Evolutionary conservation across 2,888 invertebrate genomes (phyloP), one percentile per base, ranked within the genome.

Genomic region (Himalopsyche anomala): DNA sequence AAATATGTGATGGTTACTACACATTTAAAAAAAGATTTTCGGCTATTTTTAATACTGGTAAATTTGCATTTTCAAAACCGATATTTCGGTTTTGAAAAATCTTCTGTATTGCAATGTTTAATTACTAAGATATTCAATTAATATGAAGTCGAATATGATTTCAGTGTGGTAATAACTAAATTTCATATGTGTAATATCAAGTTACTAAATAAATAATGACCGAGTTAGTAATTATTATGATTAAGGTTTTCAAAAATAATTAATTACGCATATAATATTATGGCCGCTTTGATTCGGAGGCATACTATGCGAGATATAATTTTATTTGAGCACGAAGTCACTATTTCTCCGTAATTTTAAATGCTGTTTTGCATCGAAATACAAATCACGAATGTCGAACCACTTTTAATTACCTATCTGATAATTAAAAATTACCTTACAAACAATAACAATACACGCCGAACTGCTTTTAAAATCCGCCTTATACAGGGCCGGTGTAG

Each of bases 391-490:
- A 74, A 74, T 38, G 74, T 74, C 74, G 74, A 74, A 36, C 74
- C 74, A 38, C 36, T 74, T 74, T 74, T 74, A 74, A 74, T 74
- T 74, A 74, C 12, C 74, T 74, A 36, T 36, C 36, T 36, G 74
- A 74, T 74, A 74, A 74, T 74, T 74, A 74, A 74, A 74, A 74
- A 36, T 74, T 28, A 74, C 74, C 74, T 74, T 28, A 74, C 74
- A 38, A 74, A 74, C 74, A 74, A 36, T 36, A 28, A 62, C 36
- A 74, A 36, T 74, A 36, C 36, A 36, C 74, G 19, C 36, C 15
- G 74, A 74, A 36, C 36, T 11, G 15, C 38, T 74, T 74, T 51
- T 15, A 74, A 74, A 74, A 74, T 36, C 19, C 74, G 36, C 74
- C 12, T 74, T 74, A 11, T 38, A 36, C 74, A 74, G 74, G 36